Conservation (phyloP, 2,888 invertebrate genomes). For the Hydraecia micacea region DNA sequence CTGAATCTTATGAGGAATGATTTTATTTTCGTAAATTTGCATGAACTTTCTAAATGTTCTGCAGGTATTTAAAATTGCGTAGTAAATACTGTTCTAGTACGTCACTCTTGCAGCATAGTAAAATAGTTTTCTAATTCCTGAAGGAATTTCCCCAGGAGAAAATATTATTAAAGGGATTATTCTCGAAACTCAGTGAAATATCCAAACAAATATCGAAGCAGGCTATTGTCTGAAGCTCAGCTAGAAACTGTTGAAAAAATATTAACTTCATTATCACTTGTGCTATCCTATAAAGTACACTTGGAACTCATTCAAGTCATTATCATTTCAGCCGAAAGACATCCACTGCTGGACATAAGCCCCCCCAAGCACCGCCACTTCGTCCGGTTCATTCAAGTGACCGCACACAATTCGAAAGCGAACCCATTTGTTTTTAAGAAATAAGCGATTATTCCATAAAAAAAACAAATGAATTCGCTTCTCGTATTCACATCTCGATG, state of each 20-base stretch:
- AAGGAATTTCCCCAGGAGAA: neutral
- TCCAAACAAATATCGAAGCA: neutral
- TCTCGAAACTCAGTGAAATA: slow-evolving; percentile 13
- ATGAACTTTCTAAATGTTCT: too few species aligned
- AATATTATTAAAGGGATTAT: neutral
- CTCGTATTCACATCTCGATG: neutral
- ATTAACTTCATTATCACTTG: neutral
- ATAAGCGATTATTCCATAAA: neutral
- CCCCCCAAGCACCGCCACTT: neutral
- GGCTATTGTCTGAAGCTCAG: neutral
- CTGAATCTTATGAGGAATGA: too few species aligned
- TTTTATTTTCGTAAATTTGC: too few species aligned
- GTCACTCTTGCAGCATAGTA: neutral
- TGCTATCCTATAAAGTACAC: neutral
- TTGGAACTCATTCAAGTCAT: neutral
- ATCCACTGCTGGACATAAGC: neutral
- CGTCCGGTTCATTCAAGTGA: neutral
- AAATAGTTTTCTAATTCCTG: neutral
- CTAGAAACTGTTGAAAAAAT: neutral
- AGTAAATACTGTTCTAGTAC: neutral
- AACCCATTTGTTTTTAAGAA: neutral
- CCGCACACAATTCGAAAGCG: too few species aligned
- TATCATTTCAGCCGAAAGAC: neutral
- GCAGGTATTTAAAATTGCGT: too few species aligned
- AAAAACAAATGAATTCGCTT: neutral